These are phyloP conservation scores for Clavelina lepadiformis DNA, from an alignment of 23 tunicate genomes.

Conservation along the genomic window DNA sequence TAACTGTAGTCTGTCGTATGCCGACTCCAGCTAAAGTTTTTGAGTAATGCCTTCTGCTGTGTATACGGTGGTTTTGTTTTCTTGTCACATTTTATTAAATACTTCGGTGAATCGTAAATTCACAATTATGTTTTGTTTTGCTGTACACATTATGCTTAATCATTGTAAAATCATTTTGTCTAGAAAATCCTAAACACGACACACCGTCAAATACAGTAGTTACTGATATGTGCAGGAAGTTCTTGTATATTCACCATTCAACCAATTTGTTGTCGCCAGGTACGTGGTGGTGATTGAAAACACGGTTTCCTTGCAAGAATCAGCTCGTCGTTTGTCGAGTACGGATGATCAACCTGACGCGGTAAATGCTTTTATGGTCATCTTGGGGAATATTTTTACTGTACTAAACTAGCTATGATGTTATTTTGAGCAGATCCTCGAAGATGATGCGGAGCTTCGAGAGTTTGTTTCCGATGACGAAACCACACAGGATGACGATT, in stretches of 20 bases:
- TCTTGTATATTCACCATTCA: too few relatives aligned
- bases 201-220: too few relatives aligned
- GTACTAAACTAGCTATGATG: not conserved
- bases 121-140: not conserved
- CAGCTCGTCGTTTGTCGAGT: conserved; percentile 3
- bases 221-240: too few relatives aligned
- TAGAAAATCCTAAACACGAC: too few relatives aligned
- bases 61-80: not conserved
- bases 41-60: not conserved
- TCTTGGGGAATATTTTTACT: not conserved
- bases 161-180: too few relatives aligned
- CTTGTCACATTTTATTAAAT: not conserved
- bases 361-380: not conserved
- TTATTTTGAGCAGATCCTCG: conserved; percentile 5
- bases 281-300: conserved; percentile 28
- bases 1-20: not conserved
- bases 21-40: not conserved
- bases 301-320: not conserved
- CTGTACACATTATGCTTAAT: not conserved
- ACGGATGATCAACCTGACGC: conserved; percentile 11
- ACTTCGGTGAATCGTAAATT: not conserved
- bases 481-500: conserved; percentile 1
- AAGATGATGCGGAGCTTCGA: not conserved
- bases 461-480: too few relatives aligned
- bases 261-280: too few relatives aligned